Base-by-base conservation (phyloP, 2,888 invertebrate genomes). In the Campaea margaritaria region DNA sequence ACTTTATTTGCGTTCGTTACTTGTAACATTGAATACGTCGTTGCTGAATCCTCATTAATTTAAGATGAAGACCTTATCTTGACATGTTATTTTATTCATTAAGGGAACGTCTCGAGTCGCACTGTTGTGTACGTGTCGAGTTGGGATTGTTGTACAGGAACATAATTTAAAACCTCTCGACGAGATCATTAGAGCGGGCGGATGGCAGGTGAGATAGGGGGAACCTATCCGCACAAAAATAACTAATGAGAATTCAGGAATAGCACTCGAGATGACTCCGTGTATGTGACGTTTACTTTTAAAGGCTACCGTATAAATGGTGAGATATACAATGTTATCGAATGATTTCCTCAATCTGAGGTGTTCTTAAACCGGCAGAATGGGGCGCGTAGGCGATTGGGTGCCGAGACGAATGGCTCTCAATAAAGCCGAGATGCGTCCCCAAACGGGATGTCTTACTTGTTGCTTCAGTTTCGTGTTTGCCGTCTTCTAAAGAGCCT, bases 31-130 rank as follows among this genome's bases (percentile, higher is more conserved):
- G 87, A 86, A 90, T 88, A 91, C 85, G 84, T 84, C 79, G 78
- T 81, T 28, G 55, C 21, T 82, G 87, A 83, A 85, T 87, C 85
- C 87, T 90, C 89, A 89, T 91, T 92, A 91, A 91, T 91, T 90
- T 89, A 87, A 87, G 87, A 91, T 86, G 91, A 83, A 87, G 86
- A 81, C 86, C 82, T 86, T 87, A 86, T 86, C 89, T 89, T 86
- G 87, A 87, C 87, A 84, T 89, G 89, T 90, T 91, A 91, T 92
- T 92, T 91, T 89, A 91, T 90, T 91, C 89, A 91, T 89, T 89
- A 89, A 83, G 79, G 73, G 83, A 79, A 76, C 80, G 81, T 80
- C 85, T 83, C 79, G 75, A 80, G 79, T 77, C 78, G 77, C 81
- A 78, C 78, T 79, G 75, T 75, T 83, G 81, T 82, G 78, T 82